Conservation (phyloP, 2,888 invertebrate genomes). For the Neoscelio sp. region DNA sequence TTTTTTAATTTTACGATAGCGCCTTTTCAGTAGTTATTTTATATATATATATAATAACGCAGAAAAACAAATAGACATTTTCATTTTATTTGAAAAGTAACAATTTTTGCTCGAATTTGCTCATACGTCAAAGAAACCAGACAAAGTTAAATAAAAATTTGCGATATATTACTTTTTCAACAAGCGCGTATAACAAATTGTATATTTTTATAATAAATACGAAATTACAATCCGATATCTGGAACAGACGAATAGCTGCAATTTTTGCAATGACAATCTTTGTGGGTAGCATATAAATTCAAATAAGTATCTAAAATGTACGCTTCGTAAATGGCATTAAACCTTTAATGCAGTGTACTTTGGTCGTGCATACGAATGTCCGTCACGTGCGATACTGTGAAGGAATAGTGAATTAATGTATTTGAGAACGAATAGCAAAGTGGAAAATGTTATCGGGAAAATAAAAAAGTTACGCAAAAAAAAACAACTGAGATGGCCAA, state of each 20-base stretch:
- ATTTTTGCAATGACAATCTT: slow-evolving; percentile 32
- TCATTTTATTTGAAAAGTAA: too few species aligned
- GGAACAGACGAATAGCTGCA: background rate
- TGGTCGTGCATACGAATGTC: slow-evolving; percentile 46
- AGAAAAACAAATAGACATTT: too few species aligned
- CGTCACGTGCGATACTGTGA: slow-evolving; percentile 54
- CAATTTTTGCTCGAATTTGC: too few species aligned
- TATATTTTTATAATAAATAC: too few species aligned
- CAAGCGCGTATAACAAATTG: too few species aligned
- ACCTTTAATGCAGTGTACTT: slow-evolving; percentile 54
- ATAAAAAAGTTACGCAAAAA: slow-evolving; percentile 18
- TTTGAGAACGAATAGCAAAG: slow-evolving; percentile 26
- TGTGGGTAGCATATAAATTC: slow-evolving; percentile 36
- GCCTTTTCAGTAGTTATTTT: too few species aligned
- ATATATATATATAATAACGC: too few species aligned
- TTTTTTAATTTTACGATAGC: too few species aligned
- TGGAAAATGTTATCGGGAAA: slow-evolving; percentile 39
- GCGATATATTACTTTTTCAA: too few species aligned
- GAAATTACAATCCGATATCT: background rate
- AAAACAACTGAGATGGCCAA: slow-evolving; percentile 22
- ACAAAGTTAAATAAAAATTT: too few species aligned
- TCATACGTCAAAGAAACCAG: too few species aligned
- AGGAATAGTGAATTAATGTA: slow-evolving; percentile 56
- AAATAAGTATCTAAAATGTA: slow-evolving; percentile 49
- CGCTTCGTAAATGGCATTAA: slow-evolving; percentile 55